Base-by-base conservation (phyloP, 2,797 vertebrate genomes). In the Cottoperca gobio region DNA sequence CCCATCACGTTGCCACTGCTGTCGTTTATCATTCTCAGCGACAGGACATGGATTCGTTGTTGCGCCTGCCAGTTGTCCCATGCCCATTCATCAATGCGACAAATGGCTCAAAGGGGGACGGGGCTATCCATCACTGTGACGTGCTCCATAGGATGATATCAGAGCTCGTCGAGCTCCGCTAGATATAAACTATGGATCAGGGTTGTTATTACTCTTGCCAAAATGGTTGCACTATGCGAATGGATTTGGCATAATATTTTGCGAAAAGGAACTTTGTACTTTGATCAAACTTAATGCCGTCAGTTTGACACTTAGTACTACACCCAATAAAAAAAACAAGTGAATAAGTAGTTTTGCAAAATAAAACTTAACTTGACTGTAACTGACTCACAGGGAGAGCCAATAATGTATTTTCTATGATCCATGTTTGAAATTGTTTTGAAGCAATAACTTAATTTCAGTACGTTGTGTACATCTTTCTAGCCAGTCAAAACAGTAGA, bases 71-170 rank as follows among this genome's bases (percentile, higher is more conserved):
- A 83, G 73, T 72, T 26, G 33, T 77, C 55, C 43, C 26, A 16
- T 31, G 63, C 54, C 63, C 72, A 87, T 94, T 86, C 79, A 88
- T 94, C 89, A 93, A 59, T 81, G 45, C 28, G 23, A 92, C 77
- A 79, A 91, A 92, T 86, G 77, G 55, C 77, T 78, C 48, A 46
- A 14, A 73, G 71, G 52, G 78, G 80, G 84, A 84, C 17, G 73
- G 84, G 65, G 72, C 65, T 72, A 81, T 92, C 78, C 61, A 88
- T 92, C 84, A 89, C 37, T 0, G 11, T 6, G 14, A 84, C 53
- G 33, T 21, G 3, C 54, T 66, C 74, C 81, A 70, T 70, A 59
- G 52, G 82, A 86, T 66, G 70, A 88, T 66, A 52, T 65, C 23
- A 33, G 28, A 28, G 60, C 26, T 26, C n/a, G 35, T 78, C 52